A percentile compares a stretch with the other conserved stretches of the same genome.
phyloP scores from a whole-genome alignment of 1,140 invertebrate genomes.

The Temnothorax longispinosus region DNA sequence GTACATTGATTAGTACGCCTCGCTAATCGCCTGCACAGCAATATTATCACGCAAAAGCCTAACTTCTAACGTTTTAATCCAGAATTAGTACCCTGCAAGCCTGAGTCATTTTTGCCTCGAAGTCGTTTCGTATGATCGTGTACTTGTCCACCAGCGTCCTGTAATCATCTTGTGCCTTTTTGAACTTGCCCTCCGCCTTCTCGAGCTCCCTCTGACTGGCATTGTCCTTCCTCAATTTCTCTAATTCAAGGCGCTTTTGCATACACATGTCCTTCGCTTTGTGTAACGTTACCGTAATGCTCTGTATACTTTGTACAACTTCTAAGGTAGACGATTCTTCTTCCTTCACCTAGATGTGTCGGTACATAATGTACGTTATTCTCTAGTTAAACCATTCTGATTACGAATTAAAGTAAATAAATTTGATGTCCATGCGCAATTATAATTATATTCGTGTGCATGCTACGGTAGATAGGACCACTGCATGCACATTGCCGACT shows the following conservation, averaged over 20 bases:
- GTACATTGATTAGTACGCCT: slow-evolving; percentile 52
- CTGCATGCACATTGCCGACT: slow-evolving; percentile 32
- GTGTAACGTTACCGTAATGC: slow-evolving; percentile 93
- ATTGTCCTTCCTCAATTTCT: slow-evolving; percentile 96
- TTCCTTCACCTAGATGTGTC: slow-evolving; percentile 92
- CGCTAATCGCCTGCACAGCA: neutral
- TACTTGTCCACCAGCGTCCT: slow-evolving; percentile 96
- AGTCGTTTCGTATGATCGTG: slow-evolving; percentile 94
- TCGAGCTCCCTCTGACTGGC: slow-evolving; percentile 96
- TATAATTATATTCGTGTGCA: too few relatives aligned
- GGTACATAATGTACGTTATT: neutral
- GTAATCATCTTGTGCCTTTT: slow-evolving; percentile 98
- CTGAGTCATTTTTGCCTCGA: slow-evolving; percentile 97
- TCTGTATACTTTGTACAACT: slow-evolving; percentile 95
- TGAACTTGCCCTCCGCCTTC: slow-evolving; percentile 96
- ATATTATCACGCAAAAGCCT: slow-evolving; percentile 7
- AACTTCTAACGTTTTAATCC: slow-evolving; percentile 22
- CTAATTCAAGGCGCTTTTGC: slow-evolving; percentile 93
- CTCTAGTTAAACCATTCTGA: neutral
- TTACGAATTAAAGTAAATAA: neutral
- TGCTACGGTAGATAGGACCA: neutral
- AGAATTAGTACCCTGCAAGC: slow-evolving; percentile 91
- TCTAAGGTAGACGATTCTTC: slow-evolving; percentile 96
- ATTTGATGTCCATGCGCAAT: slow-evolving; percentile 4
- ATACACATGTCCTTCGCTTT: slow-evolving; percentile 96